phyloP scores from a whole-genome alignment of 2,797 vertebrate genomes.

The Naso thynnoides region DNA sequence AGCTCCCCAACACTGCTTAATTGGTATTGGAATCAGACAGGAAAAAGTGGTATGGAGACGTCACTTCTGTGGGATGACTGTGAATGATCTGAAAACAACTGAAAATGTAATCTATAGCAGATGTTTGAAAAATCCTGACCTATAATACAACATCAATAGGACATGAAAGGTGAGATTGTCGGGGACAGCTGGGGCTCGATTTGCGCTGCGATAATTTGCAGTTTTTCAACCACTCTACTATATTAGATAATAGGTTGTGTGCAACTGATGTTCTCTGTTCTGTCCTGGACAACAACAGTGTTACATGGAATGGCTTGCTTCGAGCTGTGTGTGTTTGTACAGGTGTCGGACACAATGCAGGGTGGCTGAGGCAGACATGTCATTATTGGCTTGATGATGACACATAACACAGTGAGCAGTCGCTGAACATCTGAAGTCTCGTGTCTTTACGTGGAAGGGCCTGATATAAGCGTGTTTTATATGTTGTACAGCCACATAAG shows the following conservation, averaged over 20 bases:
- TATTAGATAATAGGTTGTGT: background rate
- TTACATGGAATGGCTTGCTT: background rate
- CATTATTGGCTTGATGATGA: constrained; percentile 17
- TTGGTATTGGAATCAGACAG: no score
- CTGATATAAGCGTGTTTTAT: no score
- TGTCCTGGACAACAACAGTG: background rate
- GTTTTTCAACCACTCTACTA: background rate
- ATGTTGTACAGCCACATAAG: no score
- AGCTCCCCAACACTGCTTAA: no score
- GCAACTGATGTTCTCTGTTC: background rate
- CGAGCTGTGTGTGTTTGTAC: constrained; percentile 44
- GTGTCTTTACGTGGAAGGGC: no score
- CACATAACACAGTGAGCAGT: constrained; percentile 25
- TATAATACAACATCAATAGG: no score
- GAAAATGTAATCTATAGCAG: background rate
- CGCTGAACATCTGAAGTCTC: no score
- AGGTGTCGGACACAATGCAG: constrained; percentile 31
- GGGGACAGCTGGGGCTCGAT: background rate
- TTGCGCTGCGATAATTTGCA: background rate
- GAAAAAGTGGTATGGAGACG: no score
- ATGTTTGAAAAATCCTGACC: background rate
- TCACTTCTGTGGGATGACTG: background rate
- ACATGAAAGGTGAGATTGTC: background rate
- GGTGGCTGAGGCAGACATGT: constrained; percentile 22
- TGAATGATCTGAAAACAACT: background rate